phyloP scores from a whole-genome alignment of 2,797 vertebrate genomes.

The Chloroceryle inda region DNA sequence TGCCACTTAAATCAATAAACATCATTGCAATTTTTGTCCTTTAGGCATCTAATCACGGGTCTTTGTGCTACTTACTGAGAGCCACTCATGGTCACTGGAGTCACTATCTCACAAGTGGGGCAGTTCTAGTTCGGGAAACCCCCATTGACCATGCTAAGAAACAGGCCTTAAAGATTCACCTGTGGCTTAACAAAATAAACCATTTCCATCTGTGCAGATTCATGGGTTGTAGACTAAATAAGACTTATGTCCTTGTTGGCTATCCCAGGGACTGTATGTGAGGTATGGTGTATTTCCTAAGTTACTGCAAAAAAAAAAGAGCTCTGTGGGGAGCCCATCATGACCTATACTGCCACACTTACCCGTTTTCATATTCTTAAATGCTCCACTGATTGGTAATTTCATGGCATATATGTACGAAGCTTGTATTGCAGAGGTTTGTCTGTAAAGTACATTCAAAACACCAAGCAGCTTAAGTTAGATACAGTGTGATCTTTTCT shows the following conservation, averaged over 20 bases:
- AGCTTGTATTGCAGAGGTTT: neutral
- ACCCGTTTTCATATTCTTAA: neutral
- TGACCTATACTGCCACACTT: rapidly evolving
- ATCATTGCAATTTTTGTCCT: neutral
- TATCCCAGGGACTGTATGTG: neutral
- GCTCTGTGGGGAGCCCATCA: rapidly evolving
- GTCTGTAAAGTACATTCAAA: neutral
- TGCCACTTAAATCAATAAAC: neutral
- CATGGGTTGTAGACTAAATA: neutral
- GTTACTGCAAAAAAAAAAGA: neutral
- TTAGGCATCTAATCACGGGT: neutral
- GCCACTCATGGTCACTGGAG: neutral
- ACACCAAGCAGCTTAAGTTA: neutral
- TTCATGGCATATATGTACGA: neutral
- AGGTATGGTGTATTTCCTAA: neutral
- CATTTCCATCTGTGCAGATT: neutral
- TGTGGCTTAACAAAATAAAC: neutral
- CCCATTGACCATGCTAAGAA: neutral
- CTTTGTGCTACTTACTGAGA: neutral
- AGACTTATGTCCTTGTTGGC: neutral
- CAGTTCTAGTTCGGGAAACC: neutral
- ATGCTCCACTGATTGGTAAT: neutral
- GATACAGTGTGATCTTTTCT: neutral
- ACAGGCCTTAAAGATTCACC: neutral
- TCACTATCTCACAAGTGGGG: neutral